Percentiles rank a stretch among this genome's conserved stretches.
Conservation (phyloP, 2,888 invertebrate species). For the Chaitophorus viminalis region DNA sequence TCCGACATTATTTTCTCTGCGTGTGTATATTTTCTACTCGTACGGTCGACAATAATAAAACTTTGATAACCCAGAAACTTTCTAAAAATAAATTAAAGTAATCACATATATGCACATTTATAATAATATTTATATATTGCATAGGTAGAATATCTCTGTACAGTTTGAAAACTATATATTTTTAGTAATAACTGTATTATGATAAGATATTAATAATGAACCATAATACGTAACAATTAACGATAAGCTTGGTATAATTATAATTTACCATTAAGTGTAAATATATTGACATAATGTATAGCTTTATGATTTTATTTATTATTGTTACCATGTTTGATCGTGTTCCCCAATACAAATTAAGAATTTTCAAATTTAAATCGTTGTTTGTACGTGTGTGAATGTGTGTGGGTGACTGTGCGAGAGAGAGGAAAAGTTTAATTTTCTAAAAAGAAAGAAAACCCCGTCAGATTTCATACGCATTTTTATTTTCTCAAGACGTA, state of each 20-base stretch:
- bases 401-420: not conserved
- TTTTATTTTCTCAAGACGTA: not conserved
- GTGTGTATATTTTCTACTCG: not conserved
- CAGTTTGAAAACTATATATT: not conserved
- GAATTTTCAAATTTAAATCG: not conserved
- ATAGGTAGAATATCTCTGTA: not conserved
- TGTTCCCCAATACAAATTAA: not conserved
- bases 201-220: too few relatives aligned
- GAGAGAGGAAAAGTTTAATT: too few relatives aligned
- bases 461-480: not conserved
- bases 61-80: not conserved
- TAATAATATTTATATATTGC: not conserved
- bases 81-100: not conserved
- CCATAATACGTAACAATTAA: too few relatives aligned
- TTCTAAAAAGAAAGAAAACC: not conserved
- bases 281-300: not conserved
- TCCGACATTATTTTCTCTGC: not conserved
- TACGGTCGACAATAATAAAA: not conserved
- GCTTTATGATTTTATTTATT: not conserved
- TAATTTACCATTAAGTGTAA: not conserved
- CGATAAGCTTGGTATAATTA: not conserved
- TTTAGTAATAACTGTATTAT: not conserved
- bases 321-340: not conserved
- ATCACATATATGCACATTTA: not conserved
- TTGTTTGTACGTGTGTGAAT: not conserved